These are phyloP conservation scores for Mormoops blainvillei DNA, from an alignment of 2,113 vertebrate genomes.

Conservation along the genomic window DNA sequence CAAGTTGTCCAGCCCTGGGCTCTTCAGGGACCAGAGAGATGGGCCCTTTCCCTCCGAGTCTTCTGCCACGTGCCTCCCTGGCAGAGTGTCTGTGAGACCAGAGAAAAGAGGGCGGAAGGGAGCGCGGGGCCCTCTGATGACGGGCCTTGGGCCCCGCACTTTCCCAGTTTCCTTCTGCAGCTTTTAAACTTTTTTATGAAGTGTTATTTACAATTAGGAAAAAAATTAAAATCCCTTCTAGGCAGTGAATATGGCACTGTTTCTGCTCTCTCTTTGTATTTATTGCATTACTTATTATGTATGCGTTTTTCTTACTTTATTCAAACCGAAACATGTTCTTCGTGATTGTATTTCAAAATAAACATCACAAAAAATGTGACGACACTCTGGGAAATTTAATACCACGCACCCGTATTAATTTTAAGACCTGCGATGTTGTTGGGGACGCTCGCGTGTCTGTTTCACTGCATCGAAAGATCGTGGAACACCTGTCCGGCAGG, in stretches of 20 bases:
- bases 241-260: background rate
- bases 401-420: background rate
- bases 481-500: background rate
- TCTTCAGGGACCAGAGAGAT: too few relatives aligned
- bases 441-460: background rate
- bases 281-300: background rate
- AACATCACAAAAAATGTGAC: background rate
- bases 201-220: background rate
- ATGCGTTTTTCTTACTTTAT: background rate
- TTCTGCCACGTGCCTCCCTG: too few relatives aligned
- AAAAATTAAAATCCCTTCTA: background rate
- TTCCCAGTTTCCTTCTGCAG: background rate
- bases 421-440: background rate
- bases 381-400: background rate
- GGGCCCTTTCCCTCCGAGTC: too few relatives aligned
- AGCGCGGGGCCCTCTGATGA: too few relatives aligned
- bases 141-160: background rate
- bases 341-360: background rate
- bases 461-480: background rate
- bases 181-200: background rate
- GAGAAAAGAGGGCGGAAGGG: too few relatives aligned
- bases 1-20: too few relatives aligned
- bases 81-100: too few relatives aligned
- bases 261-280: background rate
- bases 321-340: background rate